phyloP scores from a whole-genome alignment of 1,140 invertebrate species.

The Drosophila pseudoobscura region DNA sequence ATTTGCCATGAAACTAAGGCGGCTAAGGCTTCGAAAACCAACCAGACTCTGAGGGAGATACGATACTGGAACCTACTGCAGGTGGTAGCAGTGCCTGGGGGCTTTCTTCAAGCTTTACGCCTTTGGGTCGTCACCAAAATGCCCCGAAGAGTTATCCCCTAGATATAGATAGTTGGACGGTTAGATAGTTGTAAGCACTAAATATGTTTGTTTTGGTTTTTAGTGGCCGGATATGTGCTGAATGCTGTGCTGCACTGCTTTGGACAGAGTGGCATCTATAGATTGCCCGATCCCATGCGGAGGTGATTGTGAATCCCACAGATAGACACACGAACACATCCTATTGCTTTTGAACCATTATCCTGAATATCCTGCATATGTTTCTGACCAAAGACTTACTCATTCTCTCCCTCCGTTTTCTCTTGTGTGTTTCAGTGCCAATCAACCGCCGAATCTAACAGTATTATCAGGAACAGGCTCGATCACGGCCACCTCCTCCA shows the following conservation, averaged over 20 bases:
- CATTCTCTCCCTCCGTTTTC: background rate
- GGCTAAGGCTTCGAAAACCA: background rate
- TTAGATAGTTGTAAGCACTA: too few relatives aligned
- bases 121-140: too few relatives aligned
- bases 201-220: background rate
- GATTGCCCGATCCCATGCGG: background rate
- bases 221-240: conserved; percentile 14
- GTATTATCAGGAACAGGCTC: conserved; percentile 70
- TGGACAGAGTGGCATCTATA: conserved; percentile 16
- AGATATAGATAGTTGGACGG: too few relatives aligned
- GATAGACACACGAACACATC: too few relatives aligned
- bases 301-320: conserved; percentile 1
- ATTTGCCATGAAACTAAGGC: conserved; percentile 17
- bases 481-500: conserved; percentile 56
- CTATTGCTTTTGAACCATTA: background rate
- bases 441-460: conserved; percentile 80
- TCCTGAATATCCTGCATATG: background rate
- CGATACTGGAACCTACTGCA: too few relatives aligned
- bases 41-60: too few relatives aligned
- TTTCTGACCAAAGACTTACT: background rate
- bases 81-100: too few relatives aligned
- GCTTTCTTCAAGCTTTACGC: too few relatives aligned
- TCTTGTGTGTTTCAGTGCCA: conserved; percentile 51
- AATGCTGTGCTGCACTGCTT: conserved; percentile 19
- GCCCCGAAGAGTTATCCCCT: too few relatives aligned